These are phyloP conservation scores for Schizaphis graminum DNA, from an alignment of 2,888 invertebrate genomes.

Conservation along the genomic window DNA sequence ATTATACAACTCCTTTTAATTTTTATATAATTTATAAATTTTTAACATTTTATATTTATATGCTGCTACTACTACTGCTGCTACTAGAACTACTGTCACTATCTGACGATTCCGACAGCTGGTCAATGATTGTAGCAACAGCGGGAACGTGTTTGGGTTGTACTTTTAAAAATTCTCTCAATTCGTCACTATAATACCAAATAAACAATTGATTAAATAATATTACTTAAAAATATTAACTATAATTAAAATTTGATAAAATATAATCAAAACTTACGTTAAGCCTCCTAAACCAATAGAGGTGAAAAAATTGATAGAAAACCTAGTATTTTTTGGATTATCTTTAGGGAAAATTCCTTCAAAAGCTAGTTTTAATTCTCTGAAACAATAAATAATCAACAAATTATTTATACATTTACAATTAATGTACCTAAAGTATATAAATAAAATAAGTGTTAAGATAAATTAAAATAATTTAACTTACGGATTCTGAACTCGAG, in stretches of 20 bases:
- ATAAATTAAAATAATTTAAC: constrained; percentile 71
- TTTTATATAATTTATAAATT: no score
- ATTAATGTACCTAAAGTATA: not conserved
- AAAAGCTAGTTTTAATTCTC: constrained; percentile 88
- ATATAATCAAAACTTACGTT: constrained; percentile 75
- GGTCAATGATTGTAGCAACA: constrained; percentile 71
- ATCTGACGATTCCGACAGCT: constrained; percentile 69
- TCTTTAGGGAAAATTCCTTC: constrained; percentile 94
- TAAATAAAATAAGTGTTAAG: constrained; percentile 45
- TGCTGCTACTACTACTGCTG: constrained; percentile 67
- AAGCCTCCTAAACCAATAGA: constrained; percentile 96
- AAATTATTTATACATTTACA: not conserved
- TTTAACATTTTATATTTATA: no score
- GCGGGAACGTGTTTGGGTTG: constrained; percentile 75
- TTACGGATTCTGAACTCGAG: constrained; percentile 90
- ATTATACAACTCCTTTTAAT: no score
- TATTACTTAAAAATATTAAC: not conserved
- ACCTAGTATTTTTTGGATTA: constrained; percentile 95
- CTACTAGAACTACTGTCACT: constrained; percentile 59
- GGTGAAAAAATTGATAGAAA: constrained; percentile 98
- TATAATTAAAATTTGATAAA: constrained; percentile 22
- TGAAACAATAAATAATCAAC: constrained; percentile 72
- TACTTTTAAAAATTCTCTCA: constrained; percentile 88
- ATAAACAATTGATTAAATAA: constrained; percentile 34
- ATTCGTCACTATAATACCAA: constrained; percentile 76